Conservation (phyloP, 2,888 invertebrate genomes). For the Pristionchus exspectatus region DNA sequence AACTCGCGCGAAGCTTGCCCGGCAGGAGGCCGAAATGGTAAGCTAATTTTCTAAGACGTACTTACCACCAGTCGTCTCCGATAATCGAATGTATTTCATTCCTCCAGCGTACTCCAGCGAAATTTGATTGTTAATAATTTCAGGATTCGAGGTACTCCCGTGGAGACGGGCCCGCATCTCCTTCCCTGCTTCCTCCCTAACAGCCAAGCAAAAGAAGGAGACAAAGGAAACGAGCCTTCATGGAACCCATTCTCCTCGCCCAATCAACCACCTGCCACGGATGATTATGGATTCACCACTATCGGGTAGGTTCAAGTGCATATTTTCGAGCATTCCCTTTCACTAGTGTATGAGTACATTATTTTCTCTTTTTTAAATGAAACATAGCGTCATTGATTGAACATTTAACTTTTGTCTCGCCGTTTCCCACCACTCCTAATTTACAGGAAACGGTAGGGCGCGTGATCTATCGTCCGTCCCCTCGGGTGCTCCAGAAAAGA, state of each 20-base stretch:
- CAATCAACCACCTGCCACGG: not conserved
- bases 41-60: no score
- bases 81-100: no score
- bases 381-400: not conserved
- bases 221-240: not conserved
- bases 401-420: no score
- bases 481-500: no score
- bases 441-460: conserved; percentile 10
- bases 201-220: not conserved
- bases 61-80: no score
- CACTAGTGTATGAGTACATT: no score
- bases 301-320: conserved; percentile 22
- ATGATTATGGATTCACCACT: conserved; percentile 14
- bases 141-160: not conserved
- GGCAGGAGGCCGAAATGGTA: not conserved
- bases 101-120: no score
- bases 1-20: not conserved
- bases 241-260: not conserved
- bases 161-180: not conserved
- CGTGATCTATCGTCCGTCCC: not conserved
- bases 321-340: no score
- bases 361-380: no score
- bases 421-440: no score
- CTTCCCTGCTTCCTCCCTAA: not conserved
- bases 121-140: no score